Evolutionary conservation across 92 coral and sea anemone species (phyloP).

Genomic region (Porites divaricata): DNA sequence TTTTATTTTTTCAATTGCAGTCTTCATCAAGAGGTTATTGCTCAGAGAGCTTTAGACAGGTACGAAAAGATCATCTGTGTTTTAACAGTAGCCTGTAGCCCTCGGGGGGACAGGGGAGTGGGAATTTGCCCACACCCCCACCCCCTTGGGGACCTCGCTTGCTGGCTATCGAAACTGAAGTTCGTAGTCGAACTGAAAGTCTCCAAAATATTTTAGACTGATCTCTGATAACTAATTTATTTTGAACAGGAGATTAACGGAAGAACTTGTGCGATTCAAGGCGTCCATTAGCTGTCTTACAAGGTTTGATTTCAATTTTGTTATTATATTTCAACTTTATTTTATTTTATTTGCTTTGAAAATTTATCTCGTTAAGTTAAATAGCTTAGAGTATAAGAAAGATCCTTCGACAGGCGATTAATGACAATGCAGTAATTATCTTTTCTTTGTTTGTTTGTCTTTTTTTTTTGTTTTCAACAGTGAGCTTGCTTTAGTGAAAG

Average conservation of each 20-base stretch:
- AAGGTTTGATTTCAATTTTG: constrained; percentile 52
- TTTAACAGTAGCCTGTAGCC: too few relatives aligned
- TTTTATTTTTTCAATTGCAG: constrained; percentile 42
- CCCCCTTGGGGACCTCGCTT: too few relatives aligned
- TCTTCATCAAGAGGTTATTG: constrained; percentile 97
- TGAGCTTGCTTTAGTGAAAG: constrained; percentile 90
- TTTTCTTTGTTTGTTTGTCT: not conserved
- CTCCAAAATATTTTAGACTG: not conserved
- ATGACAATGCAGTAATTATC: too few relatives aligned
- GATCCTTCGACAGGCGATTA: too few relatives aligned
- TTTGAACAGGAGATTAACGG: constrained; percentile 81
- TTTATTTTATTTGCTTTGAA: not conserved
- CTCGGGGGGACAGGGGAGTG: too few relatives aligned
- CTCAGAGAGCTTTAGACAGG: constrained; percentile 98
- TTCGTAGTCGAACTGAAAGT: too few relatives aligned
- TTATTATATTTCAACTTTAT: not conserved
- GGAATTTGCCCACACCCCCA: too few relatives aligned
- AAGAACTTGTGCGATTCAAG: constrained; percentile 94
- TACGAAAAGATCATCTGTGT: not conserved
- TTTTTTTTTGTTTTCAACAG: constrained; percentile 33
- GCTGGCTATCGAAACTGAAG: too few relatives aligned
- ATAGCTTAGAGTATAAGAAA: too few relatives aligned
- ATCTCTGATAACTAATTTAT: not conserved
- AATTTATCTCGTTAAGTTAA: too few relatives aligned
- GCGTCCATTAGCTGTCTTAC: constrained; percentile 91